Conservation (phyloP, 35 echinoderm and acorn worm species). For the Anneissia japonica region DNA sequence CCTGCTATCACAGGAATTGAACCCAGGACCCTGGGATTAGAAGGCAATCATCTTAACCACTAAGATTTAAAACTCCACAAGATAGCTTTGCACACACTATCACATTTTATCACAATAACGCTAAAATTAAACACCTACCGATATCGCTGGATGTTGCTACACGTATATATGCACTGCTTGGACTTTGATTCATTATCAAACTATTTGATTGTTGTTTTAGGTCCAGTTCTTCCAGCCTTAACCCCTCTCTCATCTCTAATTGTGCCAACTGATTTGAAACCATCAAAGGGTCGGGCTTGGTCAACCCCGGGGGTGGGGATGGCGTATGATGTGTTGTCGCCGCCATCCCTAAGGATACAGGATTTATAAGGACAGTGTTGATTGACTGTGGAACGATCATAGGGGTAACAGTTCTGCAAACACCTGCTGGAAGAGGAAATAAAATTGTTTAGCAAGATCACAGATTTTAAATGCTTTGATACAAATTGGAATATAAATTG, state of each 20-base stretch:
- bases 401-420: slow-evolving; percentile 2
- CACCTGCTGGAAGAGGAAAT: no score
- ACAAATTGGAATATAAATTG: no score
- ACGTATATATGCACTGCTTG: background rate
- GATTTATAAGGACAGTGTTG: slow-evolving; percentile 28
- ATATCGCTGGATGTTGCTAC: slow-evolving; percentile 5
- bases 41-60: no score
- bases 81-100: no score
- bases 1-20: no score
- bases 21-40: no score
- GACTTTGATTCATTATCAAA: background rate
- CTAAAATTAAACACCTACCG: no score
- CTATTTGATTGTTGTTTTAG: background rate
- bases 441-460: no score
- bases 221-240: background rate
- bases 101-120: no score
- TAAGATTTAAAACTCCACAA: no score
- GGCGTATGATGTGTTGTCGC: slow-evolving; percentile 15
- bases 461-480: no score
- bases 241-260: slow-evolving; percentile 16
- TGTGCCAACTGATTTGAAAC: slow-evolving; percentile 67
- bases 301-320: slow-evolving; percentile 61
- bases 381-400: slow-evolving; percentile 19
- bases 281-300: slow-evolving; percentile 51
- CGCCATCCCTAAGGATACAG: background rate